Evolutionary conservation across 2,797 vertebrate genomes (phyloP).

Genomic region (Hippoglossus hippoglossus): DNA sequence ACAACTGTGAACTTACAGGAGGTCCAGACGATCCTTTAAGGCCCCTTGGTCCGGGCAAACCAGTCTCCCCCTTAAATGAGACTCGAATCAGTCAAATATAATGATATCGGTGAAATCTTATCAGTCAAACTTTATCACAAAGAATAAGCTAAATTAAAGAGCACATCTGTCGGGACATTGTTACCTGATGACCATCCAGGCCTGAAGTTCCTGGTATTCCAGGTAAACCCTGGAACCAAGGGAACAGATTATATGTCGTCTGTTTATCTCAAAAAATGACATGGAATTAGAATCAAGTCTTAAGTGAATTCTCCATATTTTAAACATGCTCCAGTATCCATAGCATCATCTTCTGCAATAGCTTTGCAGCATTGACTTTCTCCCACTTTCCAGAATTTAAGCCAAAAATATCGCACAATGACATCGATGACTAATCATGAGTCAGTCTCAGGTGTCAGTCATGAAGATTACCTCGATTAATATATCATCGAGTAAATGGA

Average conservation of each 20-base stretch:
- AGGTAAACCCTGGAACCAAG: slow-evolving; percentile 87
- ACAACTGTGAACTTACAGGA: slow-evolving; percentile 81
- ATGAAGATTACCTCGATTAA: no score
- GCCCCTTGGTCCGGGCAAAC: slow-evolving; percentile 87
- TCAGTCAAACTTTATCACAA: slow-evolving; percentile 11
- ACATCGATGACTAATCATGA: no score
- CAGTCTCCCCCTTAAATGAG: slow-evolving; percentile 89
- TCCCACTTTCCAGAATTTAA: no score
- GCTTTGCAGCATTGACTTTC: no score
- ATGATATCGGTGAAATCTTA: slow-evolving; percentile 8
- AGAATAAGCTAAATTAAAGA: background rate
- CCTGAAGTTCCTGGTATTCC: slow-evolving; percentile 92
- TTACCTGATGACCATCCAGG: slow-evolving; percentile 88
- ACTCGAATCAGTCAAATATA: slow-evolving; percentile 27
- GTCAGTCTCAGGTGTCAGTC: no score
- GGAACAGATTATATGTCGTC: background rate
- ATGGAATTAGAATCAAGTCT: no score
- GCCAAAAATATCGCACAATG: no score
- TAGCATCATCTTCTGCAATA: no score
- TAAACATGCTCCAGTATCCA: no score
- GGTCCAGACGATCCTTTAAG: slow-evolving; percentile 86
- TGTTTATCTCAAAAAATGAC: no score
- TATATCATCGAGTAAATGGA: no score
- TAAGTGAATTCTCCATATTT: no score
- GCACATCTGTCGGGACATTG: background rate